A percentile compares a stretch with the other conserved stretches of the same genome.
Conservation (phyloP, 2,113 vertebrate species). For the Paradisaea rubra region DNA sequence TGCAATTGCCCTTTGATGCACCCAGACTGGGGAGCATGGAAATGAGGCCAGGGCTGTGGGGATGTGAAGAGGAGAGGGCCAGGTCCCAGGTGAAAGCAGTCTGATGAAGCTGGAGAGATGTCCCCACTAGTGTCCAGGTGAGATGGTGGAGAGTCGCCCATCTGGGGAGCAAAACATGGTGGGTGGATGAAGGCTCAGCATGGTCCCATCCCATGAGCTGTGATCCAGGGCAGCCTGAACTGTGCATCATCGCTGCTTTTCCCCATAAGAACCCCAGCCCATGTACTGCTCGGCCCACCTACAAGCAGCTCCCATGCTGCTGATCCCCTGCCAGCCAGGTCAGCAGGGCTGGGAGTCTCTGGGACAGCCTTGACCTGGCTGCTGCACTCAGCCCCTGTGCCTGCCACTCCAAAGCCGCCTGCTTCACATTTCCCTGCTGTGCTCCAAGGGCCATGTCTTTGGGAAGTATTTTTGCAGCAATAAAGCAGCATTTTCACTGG, state of each 20-base stretch:
- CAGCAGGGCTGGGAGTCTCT: background rate
- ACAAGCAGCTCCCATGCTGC: background rate
- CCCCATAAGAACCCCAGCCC: background rate
- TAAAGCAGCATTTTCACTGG: conserved; percentile 29
- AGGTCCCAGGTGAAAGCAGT: background rate
- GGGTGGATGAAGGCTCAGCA: background rate
- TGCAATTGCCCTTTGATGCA: background rate
- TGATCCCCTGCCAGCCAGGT: background rate
- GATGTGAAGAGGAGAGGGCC: background rate
- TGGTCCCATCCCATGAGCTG: accelerated
- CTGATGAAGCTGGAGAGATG: background rate
- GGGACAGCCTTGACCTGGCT: background rate
- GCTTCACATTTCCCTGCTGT: background rate
- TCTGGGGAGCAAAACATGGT: accelerated
- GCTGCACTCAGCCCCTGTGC: background rate
- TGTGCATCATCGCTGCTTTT: accelerated
- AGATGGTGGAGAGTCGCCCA: background rate
- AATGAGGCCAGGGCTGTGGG: background rate
- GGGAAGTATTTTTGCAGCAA: conserved; percentile 8
- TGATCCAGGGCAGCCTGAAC: background rate
- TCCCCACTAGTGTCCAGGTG: accelerated
- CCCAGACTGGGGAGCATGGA: accelerated
- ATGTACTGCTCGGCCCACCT: background rate
- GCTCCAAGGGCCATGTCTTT: background rate
- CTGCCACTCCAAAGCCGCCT: accelerated